These are phyloP conservation scores for Megaceryle alcyon DNA, from an alignment of 2,797 vertebrate genomes.

Conservation along the genomic window DNA sequence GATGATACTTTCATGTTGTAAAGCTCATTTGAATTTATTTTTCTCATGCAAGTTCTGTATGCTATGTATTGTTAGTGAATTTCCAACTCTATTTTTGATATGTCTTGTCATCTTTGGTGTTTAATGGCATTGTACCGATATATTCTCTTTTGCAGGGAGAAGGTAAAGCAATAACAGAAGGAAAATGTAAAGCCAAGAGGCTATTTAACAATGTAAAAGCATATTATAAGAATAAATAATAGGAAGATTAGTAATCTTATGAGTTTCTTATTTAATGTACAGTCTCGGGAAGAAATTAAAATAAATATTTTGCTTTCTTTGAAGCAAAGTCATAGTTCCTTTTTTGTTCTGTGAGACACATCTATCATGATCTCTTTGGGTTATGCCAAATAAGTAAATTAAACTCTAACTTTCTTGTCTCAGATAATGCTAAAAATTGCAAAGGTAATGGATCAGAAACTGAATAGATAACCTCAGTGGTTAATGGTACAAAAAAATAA, in stretches of 20 bases:
- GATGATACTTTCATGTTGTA: background rate
- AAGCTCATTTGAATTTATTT: background rate
- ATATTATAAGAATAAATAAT: background rate
- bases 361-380: background rate
- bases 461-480: background rate
- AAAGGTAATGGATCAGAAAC: background rate
- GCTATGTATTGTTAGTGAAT: background rate
- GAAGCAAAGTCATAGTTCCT: background rate
- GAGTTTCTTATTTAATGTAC: background rate
- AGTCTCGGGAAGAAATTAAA: background rate
- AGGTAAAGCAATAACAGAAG: background rate
- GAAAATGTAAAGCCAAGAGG: background rate
- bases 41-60: background rate
- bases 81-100: background rate
- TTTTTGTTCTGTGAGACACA: background rate
- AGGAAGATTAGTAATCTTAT: background rate
- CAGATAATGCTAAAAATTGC: background rate
- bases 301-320: conserved; percentile 8
- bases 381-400: background rate
- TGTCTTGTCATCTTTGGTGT: conserved; percentile 14
- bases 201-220: background rate
- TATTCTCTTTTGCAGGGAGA: background rate
- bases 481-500: background rate
- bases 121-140: background rate
- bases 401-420: background rate